These are phyloP conservation scores for Gastracanthus pulcherrimus DNA, from an alignment of 2,888 invertebrate species.

Conservation along the genomic window DNA sequence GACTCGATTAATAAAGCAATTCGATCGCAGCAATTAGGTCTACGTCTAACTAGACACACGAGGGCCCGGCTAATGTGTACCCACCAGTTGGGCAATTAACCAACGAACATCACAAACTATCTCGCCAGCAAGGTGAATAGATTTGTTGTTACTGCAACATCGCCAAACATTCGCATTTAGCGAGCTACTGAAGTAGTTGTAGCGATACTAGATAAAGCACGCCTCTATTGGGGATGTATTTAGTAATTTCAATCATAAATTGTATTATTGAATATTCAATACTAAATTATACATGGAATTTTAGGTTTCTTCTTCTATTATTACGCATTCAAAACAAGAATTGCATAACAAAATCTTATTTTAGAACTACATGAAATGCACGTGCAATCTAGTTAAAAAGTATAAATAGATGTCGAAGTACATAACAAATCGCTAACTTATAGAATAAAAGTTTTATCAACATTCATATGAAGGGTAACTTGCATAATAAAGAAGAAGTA, in stretches of 20 bases:
- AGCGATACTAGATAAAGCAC: not conserved
- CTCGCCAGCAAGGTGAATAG: conserved; percentile 30
- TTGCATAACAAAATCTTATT: too few relatives aligned
- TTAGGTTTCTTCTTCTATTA: too few relatives aligned
- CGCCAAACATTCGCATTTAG: conserved; percentile 22
- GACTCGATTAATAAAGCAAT: conserved; percentile 68
- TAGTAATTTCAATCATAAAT: too few relatives aligned
- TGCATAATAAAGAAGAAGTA: conserved; percentile 44
- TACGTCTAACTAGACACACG: conserved; percentile 62
- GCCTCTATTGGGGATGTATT: too few relatives aligned
- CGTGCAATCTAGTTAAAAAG: not conserved
- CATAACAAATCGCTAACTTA: not conserved
- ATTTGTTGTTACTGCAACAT: conserved; percentile 38
- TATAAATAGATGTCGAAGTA: too few relatives aligned
- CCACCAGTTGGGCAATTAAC: conserved; percentile 51
- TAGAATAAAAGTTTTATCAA: conserved; percentile 22
- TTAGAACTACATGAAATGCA: too few relatives aligned
- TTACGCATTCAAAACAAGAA: too few relatives aligned
- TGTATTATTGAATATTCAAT: too few relatives aligned
- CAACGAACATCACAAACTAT: conserved; percentile 47
- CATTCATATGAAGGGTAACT: conserved; percentile 27
- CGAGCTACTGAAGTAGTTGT: conserved; percentile 28
- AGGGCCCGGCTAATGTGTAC: conserved; percentile 52
- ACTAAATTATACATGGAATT: too few relatives aligned
- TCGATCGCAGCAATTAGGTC: conserved; percentile 66